Evolutionary conservation across 2,113 vertebrate genomes (phyloP), one percentile per base, ranked within the genome.

Genomic region (Etia nguti): DNA sequence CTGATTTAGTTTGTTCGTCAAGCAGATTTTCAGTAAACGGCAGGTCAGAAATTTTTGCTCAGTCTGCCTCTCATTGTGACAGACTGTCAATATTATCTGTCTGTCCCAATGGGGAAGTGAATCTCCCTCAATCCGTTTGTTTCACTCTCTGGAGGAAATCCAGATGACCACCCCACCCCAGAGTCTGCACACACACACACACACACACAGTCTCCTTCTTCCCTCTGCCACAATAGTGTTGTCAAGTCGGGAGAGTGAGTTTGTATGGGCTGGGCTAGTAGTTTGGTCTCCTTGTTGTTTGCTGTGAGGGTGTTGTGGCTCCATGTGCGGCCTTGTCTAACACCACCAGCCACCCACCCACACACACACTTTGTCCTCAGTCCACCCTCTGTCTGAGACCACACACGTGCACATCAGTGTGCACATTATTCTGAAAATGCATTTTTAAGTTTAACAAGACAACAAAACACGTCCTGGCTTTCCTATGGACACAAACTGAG

Each of bases 221-320:
- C 54, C 81, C 55, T 79, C 48, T n/a, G n/a, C 79, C 90, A 93
- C 92, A 92, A 93, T 91, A 60, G 88, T 93, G 90, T 90, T 93
- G 92, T 93, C 87, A 88, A 91, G 88, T 84, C 88, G 83, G 34
- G 41, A 86, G 75, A 26, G 84, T 86, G 86, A 85, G 87, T 92
- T 88, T 93, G 92, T 50, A 70, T 83, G 88, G 92, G 82, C 80
- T 56, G 70, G 73, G 77, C 75, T 55, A 56, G 55, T 88, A 56
- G 92, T 91, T 92, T 92, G 88, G 93, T 91, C 89, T 93, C 79
- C 24, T 29, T 86, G 75, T 82, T 92, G 75, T 92, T 92, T 92
- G 90, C 88, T 92, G 89, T 91, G 88, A 86, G 92, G 90, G 93
- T 88, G 92, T 93, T 92, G 91, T 91, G 94, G 79, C 93, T 95